phyloP scores from a whole-genome alignment of 2,113 vertebrate species.

The Bucco capensis region DNA sequence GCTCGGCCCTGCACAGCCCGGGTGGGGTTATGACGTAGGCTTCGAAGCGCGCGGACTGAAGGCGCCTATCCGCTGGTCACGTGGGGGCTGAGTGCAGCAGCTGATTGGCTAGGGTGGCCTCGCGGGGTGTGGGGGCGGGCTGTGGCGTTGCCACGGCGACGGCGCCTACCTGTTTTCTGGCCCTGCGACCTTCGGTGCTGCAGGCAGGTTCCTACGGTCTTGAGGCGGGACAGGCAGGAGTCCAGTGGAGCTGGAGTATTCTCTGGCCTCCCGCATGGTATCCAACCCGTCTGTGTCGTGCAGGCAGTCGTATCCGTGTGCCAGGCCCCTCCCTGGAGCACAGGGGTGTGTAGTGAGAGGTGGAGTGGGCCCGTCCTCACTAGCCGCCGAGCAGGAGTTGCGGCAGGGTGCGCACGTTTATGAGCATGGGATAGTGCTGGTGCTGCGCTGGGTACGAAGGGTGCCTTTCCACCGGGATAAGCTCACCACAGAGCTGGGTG shows the following conservation, averaged over 20 bases:
- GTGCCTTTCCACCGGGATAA: accelerated
- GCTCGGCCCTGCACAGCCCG: no score
- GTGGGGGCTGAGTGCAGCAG: background rate
- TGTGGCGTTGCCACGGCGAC: background rate
- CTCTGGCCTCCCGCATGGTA: no score
- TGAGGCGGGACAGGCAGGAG: background rate
- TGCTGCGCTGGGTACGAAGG: accelerated
- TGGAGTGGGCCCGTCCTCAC: no score
- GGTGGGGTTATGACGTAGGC: background rate
- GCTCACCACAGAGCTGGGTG: accelerated
- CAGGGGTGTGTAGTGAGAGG: no score
- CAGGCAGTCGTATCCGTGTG: background rate
- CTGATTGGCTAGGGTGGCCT: background rate
- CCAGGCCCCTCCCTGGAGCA: no score
- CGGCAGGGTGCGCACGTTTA: accelerated
- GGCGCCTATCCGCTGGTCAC: accelerated
- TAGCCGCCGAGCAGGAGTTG: background rate
- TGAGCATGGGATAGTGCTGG: accelerated
- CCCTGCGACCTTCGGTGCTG: background rate
- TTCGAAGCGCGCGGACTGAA: background rate
- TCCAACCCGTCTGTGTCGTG: no score
- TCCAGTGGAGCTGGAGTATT: no score
- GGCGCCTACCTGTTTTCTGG: background rate
- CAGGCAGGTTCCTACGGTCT: accelerated
- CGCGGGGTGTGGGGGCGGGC: accelerated